Conservation (phyloP, 2,888 invertebrate genomes). For the Cerastoderma edule region DNA sequence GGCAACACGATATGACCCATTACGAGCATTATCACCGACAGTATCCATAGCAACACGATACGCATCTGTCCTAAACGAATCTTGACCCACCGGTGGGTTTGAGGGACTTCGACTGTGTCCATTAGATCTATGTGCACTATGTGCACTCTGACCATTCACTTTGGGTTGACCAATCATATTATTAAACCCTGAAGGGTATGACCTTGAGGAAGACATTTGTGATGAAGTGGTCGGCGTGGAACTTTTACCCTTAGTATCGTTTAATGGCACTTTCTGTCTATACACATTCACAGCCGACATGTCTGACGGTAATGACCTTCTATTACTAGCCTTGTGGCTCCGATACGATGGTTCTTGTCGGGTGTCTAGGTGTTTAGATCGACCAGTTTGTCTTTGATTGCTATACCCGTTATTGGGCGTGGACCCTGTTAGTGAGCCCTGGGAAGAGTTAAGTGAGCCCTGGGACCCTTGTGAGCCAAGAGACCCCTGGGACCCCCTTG, state of each 20-base stretch:
- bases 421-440: too few species aligned
- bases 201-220: constrained; percentile 58
- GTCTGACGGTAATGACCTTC: constrained; percentile 52
- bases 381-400: constrained; percentile 30
- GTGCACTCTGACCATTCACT: constrained; percentile 4
- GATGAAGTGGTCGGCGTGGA: constrained; percentile 22
- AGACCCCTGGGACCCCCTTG: constrained; percentile 23
- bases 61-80: constrained; percentile 64
- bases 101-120: background rate
- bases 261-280: constrained; percentile 49
- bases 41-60: constrained; percentile 72
- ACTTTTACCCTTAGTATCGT: constrained; percentile 33
- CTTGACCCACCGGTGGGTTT: background rate
- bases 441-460: too few species aligned
- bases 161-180: background rate
- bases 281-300: constrained; percentile 35
- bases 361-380: constrained; percentile 45
- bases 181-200: constrained; percentile 60
- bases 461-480: constrained; percentile 13
- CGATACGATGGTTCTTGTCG: constrained; percentile 59
- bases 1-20: constrained; percentile 62
- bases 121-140: too few species aligned
- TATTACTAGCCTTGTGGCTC: constrained; percentile 41
- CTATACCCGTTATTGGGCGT: too few species aligned
- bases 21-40: constrained; percentile 47